Conservation (phyloP, 2,888 invertebrate genomes). For the Caenorhabditis afra region DNA sequence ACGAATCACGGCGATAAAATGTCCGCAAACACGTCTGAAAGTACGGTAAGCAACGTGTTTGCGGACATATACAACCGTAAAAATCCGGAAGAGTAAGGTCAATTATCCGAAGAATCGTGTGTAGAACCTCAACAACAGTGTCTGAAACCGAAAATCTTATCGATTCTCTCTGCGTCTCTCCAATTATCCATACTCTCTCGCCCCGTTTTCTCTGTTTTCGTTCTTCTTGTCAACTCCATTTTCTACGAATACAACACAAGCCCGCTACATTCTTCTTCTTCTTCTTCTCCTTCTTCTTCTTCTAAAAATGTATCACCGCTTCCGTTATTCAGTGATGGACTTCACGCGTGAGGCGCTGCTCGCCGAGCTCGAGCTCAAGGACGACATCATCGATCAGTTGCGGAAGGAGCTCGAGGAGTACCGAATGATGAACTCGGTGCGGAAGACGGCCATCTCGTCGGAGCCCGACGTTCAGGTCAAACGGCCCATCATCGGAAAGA, state of each 20-base stretch:
- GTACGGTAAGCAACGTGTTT: no score
- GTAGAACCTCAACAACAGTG: no score
- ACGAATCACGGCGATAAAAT: no score
- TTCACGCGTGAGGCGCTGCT: constrained; percentile 65
- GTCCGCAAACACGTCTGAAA: no score
- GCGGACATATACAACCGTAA: no score
- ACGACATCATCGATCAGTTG: constrained; percentile 69
- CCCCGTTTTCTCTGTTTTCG: not conserved
- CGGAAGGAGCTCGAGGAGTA: constrained; percentile 63
- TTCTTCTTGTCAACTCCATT: not conserved
- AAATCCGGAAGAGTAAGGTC: no score
- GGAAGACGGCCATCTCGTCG: constrained; percentile 76
- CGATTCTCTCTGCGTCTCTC: constrained; percentile 30
- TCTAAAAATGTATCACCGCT: constrained; percentile 30
- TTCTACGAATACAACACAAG: not conserved
- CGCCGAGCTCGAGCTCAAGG: constrained; percentile 65
- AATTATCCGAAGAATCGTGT: no score
- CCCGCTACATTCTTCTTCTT: not conserved
- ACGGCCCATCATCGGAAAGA: constrained; percentile 61
- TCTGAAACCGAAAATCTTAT: no score
- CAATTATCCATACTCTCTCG: constrained; percentile 9
- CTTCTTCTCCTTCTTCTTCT: not conserved
- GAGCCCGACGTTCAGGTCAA: constrained; percentile 65
- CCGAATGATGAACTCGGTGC: constrained; percentile 51
- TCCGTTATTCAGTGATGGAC: constrained; percentile 60